Evolutionary conservation across 2,113 vertebrate species (phyloP).

Genomic region (Fregetta grallaria): DNA sequence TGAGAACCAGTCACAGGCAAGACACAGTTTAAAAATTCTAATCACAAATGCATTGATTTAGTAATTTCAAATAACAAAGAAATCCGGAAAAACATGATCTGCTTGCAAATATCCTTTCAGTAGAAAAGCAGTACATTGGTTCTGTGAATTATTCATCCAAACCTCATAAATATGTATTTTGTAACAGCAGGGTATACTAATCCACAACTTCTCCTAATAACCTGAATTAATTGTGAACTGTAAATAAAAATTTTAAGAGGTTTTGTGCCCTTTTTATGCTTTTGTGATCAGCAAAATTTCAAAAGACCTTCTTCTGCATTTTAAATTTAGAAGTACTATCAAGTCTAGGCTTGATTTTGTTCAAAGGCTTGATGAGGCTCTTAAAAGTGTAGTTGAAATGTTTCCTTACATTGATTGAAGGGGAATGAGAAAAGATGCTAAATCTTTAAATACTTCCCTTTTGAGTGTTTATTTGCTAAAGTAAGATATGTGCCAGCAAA

Average conservation of each 20-base stretch:
- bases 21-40: not conserved
- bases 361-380: not conserved
- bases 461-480: not conserved
- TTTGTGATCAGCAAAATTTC: slow-evolving; percentile 3
- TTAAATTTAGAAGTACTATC: not conserved
- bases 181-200: not conserved
- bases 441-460: not conserved
- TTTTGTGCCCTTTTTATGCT: not conserved
- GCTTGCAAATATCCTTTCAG: slow-evolving; percentile 12
- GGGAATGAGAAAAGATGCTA: not conserved
- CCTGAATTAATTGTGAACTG: not conserved
- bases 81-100: not conserved
- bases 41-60: not conserved
- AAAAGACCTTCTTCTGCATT: not conserved
- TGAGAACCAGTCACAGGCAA: not conserved
- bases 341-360: not conserved
- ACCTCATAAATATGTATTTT: slow-evolving; percentile 36
- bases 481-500: not conserved
- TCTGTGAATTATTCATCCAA: slow-evolving; percentile 32
- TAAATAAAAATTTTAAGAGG: slow-evolving; percentile 28
- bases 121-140: not conserved
- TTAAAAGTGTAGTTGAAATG: not conserved
- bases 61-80: not conserved
- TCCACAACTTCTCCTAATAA: not conserved
- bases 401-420: not conserved